A percentile compares a stretch with the other conserved stretches of the same genome.
Evolutionary conservation across 2,888 invertebrate genomes (phyloP).

Genomic region (Buathra laborator): DNA sequence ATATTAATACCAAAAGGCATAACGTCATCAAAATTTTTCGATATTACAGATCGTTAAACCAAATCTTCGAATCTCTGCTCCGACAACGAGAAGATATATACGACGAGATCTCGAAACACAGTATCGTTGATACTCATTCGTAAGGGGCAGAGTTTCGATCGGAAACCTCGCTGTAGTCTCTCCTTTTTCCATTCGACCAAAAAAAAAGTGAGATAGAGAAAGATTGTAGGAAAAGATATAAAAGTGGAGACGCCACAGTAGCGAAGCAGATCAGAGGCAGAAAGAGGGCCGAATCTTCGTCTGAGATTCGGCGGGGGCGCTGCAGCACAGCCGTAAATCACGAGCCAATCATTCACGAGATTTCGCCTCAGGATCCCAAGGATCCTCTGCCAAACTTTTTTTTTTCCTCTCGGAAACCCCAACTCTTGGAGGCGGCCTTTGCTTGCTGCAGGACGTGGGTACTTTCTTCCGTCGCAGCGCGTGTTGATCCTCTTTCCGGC

Average conservation of each 20-base stretch:
- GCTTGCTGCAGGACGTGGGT: constrained; percentile 6
- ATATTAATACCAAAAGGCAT: too few species aligned
- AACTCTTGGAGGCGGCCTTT: constrained; percentile 21
- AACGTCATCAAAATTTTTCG: too few species aligned
- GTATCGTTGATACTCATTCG: constrained; percentile 69
- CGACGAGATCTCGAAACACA: constrained; percentile 17
- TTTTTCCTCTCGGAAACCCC: constrained; percentile 10
- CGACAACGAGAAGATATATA: constrained; percentile 25
- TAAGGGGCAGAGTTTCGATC: constrained; percentile 70
- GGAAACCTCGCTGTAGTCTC: constrained; percentile 34
- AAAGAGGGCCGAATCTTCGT: constrained; percentile 70
- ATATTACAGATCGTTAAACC: not conserved
- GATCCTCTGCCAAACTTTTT: constrained; percentile 71
- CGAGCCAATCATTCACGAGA: constrained; percentile 78
- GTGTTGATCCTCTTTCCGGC: constrained; percentile 62
- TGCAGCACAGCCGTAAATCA: constrained; percentile 74
- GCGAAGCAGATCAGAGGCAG: constrained; percentile 60
- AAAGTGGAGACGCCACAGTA: constrained; percentile 44
- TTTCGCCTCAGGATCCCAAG: constrained; percentile 68
- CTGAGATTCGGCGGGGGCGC: constrained; percentile 66
- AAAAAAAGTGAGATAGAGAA: constrained; percentile 40
- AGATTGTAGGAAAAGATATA: constrained; percentile 11
- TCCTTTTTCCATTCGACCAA: constrained; percentile 4
- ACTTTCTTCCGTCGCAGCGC: constrained; percentile 31
- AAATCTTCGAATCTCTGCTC: constrained; percentile 3